These are phyloP conservation scores for Drosophila tani DNA, from an alignment of 1,140 invertebrate genomes.

Conservation along the genomic window DNA sequence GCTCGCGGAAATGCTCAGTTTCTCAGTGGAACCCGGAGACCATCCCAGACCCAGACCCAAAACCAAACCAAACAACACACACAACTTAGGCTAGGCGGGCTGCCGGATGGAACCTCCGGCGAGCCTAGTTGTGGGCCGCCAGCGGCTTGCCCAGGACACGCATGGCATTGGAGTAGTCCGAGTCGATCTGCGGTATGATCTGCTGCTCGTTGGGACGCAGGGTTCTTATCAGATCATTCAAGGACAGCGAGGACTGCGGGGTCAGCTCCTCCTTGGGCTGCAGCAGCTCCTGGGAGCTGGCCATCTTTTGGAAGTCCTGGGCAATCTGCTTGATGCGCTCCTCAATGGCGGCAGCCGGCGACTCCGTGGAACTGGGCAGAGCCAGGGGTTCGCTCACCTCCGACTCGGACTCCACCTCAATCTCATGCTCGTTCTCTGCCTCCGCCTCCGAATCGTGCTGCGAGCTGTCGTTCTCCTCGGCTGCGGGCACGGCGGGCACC, in stretches of 20 bases:
- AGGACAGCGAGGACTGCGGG: constrained; percentile 79
- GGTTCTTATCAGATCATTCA: constrained; percentile 83
- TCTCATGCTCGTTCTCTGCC: constrained; percentile 37
- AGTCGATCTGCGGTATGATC: constrained; percentile 84
- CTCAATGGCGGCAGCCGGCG: constrained; percentile 72
- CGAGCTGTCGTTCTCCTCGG: constrained; percentile 43
- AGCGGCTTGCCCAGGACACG: constrained; percentile 83
- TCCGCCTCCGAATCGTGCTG: constrained; percentile 57
- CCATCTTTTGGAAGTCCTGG: constrained; percentile 82
- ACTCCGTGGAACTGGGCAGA: constrained; percentile 73
- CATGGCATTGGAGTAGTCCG: constrained; percentile 84
- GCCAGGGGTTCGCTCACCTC: constrained; percentile 47
- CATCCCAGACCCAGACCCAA: constrained; percentile 13
- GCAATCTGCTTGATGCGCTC: constrained; percentile 83
- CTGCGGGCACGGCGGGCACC: constrained; percentile 11
- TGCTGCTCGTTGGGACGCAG: constrained; percentile 84
- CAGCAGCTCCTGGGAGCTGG: constrained; percentile 66
- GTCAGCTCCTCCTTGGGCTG: constrained; percentile 75
- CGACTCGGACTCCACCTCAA: constrained; percentile 28
- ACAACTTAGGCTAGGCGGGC: constrained; percentile 46
- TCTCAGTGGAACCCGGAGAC: constrained; percentile 71
- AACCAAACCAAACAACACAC: constrained; percentile 23
- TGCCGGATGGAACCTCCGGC: background rate
- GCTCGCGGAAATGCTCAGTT: constrained; percentile 61
- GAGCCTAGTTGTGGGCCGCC: constrained; percentile 57